Evolutionary conservation across 2,113 vertebrate species (phyloP), one percentile per base, ranked within the genome.

Genomic region (Cinclus mexicanus): DNA sequence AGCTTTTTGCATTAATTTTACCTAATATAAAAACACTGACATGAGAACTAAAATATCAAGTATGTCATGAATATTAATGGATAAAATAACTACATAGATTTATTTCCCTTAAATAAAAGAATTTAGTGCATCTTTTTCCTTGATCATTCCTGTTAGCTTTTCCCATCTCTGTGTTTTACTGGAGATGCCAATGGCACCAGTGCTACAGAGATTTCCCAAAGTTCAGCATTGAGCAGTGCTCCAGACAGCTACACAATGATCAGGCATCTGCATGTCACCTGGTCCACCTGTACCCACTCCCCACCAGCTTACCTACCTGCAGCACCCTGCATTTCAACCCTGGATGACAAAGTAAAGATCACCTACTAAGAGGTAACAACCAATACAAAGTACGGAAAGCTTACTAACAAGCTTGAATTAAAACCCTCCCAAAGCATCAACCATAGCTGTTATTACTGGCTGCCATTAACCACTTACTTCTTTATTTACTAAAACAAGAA

Each of bases 51-150:
- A 95, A 94, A 94, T 82, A 90, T 70, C 83, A 96, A 97, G 86
- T 84, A 86, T 60, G 86, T 92, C 29, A 94, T 84, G 90, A 84
- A 97, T 87, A 89, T 86, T 94, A 95, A 97, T 92, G 90, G 95
- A 52, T 97, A 96, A 93, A 94, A 83, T 63, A 91, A 97, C 92
- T 76, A 94, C 78, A 90, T 85, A 93, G 83, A 97, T 90, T 96
- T 85, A 94, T 63, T 94, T 88, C 20, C 95, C 77, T 95, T 88
- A 95, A 95, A 96, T 95, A 97, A 96, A 96, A 89, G 94, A 69
- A 89, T 44, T 95, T 96, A 98, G 93, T 97, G 96, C 97, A 98
- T 96, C 87, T 97, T 92, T 95, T 91, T 97, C 87, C 96, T 96
- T 97, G 97, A 97, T 95, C 72, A 46, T 90, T 90, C 63, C 69